These are phyloP conservation scores for Nautilus pompilius DNA, from an alignment of 1,140 invertebrate species.

Conservation along the genomic window DNA sequence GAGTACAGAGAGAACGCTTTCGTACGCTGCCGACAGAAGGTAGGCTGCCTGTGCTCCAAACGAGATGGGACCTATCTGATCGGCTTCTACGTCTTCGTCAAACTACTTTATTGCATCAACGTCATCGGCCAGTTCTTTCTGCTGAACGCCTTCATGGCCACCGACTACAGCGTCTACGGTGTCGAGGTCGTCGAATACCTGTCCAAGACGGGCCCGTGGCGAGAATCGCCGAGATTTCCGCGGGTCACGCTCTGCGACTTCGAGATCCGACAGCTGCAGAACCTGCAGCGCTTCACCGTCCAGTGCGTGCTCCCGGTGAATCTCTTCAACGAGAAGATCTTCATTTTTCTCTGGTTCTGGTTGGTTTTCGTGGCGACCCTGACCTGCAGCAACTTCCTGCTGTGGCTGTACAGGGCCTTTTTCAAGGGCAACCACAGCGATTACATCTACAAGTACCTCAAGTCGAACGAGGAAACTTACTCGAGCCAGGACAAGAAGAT, in stretches of 20 bases:
- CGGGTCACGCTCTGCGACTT: slow-evolving; percentile 60
- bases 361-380: slow-evolving; percentile 41
- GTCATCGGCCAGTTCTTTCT: slow-evolving; percentile 56
- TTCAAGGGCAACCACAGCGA: slow-evolving; percentile 26
- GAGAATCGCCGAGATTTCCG: slow-evolving; percentile 50
- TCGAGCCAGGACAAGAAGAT: slow-evolving; percentile 14
- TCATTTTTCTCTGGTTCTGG: slow-evolving; percentile 50
- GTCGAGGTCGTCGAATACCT: slow-evolving; percentile 51
- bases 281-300: slow-evolving; percentile 48
- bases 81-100: slow-evolving; percentile 45
- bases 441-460: slow-evolving; percentile 51
- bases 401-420: slow-evolving; percentile 38
- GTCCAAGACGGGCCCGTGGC: slow-evolving; percentile 48
- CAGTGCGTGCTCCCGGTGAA: slow-evolving; percentile 61
- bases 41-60: slow-evolving; percentile 44
- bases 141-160: slow-evolving; percentile 54
- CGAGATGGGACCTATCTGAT: slow-evolving; percentile 45
- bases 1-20: slow-evolving; percentile 39
- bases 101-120: slow-evolving; percentile 37
- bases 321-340: slow-evolving; percentile 61
- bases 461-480: slow-evolving; percentile 20
- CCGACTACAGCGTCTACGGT: slow-evolving; percentile 52
- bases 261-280: slow-evolving; percentile 55
- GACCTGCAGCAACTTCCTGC: slow-evolving; percentile 45
- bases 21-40: slow-evolving; percentile 30